Evolutionary conservation across 1,140 invertebrate species (phyloP).

Genomic region (Arion vulgaris): DNA sequence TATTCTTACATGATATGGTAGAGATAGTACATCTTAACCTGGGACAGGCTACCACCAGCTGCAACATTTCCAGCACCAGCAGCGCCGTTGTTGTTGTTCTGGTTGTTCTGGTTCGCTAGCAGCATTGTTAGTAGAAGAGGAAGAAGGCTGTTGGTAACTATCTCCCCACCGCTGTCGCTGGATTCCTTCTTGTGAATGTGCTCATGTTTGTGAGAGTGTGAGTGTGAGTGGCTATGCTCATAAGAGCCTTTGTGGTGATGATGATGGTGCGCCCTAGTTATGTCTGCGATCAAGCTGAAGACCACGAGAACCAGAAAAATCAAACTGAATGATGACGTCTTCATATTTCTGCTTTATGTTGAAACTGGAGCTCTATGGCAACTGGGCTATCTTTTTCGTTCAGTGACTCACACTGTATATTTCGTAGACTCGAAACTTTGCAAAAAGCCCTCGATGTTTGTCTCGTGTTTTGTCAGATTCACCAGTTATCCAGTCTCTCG

Average conservation of each 20-base stretch:
- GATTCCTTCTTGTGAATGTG: not conserved
- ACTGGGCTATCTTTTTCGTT: too few relatives aligned
- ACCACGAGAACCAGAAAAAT: not conserved
- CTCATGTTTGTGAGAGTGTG: not conserved
- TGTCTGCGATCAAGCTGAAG: not conserved
- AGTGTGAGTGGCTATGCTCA: not conserved
- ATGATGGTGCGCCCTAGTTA: not conserved
- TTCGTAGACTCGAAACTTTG: too few relatives aligned
- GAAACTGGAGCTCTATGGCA: too few relatives aligned
- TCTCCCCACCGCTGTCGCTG: not conserved
- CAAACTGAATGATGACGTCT: not conserved
- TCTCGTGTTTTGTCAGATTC: too few relatives aligned
- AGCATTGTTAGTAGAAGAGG: not conserved
- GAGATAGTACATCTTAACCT: not conserved
- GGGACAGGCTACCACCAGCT: not conserved
- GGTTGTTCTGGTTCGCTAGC: not conserved
- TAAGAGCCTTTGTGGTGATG: not conserved
- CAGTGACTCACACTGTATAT: too few relatives aligned
- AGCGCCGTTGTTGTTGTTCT: not conserved
- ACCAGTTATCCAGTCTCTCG: too few relatives aligned
- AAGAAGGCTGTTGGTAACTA: not conserved
- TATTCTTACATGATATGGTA: too few relatives aligned
- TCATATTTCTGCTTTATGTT: not conserved
- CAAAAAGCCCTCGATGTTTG: too few relatives aligned
- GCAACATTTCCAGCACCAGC: not conserved